These are phyloP conservation scores for Chaetophractus vellerosus DNA, from an alignment of 2,797 vertebrate species.

Conservation along the genomic window DNA sequence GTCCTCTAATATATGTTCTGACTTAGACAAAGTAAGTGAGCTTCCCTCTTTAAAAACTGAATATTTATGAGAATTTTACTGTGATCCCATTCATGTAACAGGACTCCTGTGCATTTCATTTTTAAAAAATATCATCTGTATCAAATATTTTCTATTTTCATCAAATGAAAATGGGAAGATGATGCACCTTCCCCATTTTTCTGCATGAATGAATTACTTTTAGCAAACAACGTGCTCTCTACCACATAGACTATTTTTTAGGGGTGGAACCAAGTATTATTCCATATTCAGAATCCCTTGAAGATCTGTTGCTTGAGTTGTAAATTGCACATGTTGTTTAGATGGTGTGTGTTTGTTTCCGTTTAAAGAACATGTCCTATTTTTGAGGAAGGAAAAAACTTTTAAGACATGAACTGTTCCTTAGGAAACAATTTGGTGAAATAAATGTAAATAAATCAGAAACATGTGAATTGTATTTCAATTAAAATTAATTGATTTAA, in stretches of 20 bases:
- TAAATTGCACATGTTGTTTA: slow-evolving; percentile 70
- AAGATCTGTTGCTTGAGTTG: slow-evolving; percentile 29
- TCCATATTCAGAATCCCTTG: slow-evolving; percentile 39
- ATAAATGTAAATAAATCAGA: slow-evolving; percentile 85
- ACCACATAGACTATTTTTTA: background rate
- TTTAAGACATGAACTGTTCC: slow-evolving; percentile 83
- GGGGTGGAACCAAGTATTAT: background rate
- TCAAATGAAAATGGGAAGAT: background rate
- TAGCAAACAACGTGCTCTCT: slow-evolving; percentile 7
- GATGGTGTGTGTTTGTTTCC: slow-evolving; percentile 71
- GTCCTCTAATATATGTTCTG: background rate
- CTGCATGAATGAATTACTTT: background rate
- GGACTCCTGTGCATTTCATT: background rate
- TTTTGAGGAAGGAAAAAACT: slow-evolving; percentile 77
- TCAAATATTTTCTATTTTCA: slow-evolving; percentile 42
- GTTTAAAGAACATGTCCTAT: slow-evolving; percentile 75
- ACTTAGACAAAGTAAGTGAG: slow-evolving; percentile 4
- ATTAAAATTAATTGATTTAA: slow-evolving; percentile 74
- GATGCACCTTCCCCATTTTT: background rate
- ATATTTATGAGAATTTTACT: background rate
- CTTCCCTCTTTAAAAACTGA: background rate
- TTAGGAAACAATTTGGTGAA: slow-evolving; percentile 84
- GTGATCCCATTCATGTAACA: background rate
- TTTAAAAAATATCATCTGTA: background rate
- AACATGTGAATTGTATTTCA: slow-evolving; percentile 82